Evolutionary conservation across 2,888 invertebrate species (phyloP).

Genomic region (Spisula solida): DNA sequence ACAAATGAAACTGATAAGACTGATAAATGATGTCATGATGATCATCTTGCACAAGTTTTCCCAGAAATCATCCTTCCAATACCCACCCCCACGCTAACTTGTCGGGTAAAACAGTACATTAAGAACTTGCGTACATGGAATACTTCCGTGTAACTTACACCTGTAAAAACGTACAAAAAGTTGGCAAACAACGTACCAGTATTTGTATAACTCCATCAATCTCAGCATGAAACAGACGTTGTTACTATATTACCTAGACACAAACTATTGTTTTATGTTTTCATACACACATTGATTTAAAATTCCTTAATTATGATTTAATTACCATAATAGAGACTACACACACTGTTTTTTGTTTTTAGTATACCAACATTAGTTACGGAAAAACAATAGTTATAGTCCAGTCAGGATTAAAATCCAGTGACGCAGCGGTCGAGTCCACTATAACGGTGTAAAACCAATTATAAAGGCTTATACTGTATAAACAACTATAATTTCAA

Average conservation of each 20-base stretch:
- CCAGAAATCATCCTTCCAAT: background rate
- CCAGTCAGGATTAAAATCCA: too few relatives aligned
- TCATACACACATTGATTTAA: background rate
- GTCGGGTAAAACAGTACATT: background rate
- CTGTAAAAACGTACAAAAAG: background rate
- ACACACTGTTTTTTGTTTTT: background rate
- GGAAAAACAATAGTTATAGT: too few relatives aligned
- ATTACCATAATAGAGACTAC: background rate
- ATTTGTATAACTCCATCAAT: background rate
- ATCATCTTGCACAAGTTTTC: background rate
- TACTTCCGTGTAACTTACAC: background rate
- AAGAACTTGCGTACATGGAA: background rate
- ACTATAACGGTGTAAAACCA: too few relatives aligned
- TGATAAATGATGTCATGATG: conserved; percentile 2
- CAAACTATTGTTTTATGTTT: conserved; percentile 8
- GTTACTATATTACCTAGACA: background rate
- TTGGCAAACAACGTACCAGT: background rate
- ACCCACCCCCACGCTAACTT: background rate
- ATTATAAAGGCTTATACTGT: too few relatives aligned
- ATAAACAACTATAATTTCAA: too few relatives aligned
- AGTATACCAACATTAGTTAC: too few relatives aligned
- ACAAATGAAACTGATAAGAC: conserved; percentile 9
- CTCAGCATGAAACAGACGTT: background rate
- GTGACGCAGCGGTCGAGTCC: too few relatives aligned
- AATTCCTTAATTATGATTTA: too few relatives aligned